Conservation (phyloP, 2,888 invertebrate genomes). For the Strigamia transsilvanica region DNA sequence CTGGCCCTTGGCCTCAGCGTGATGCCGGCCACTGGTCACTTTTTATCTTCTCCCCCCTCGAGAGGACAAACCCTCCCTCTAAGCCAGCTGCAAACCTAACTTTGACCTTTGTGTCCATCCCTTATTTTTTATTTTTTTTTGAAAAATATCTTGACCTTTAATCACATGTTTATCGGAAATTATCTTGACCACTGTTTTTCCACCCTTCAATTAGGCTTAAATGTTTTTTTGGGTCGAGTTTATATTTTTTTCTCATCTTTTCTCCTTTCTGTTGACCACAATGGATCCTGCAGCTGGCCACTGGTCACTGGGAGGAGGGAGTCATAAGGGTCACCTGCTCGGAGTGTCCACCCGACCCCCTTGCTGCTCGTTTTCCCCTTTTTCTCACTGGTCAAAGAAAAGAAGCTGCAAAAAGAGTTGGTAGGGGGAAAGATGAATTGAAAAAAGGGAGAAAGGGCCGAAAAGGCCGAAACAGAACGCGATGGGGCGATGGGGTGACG, state of each 20-base stretch:
- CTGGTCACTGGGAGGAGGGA: conserved; percentile 20
- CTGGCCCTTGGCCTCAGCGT: conserved; percentile 15
- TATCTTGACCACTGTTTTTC: no score
- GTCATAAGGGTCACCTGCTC: conserved; percentile 2
- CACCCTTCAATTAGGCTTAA: no score
- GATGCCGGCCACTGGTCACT: conserved; percentile 20
- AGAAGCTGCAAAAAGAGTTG: conserved; percentile 10
- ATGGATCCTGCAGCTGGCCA: conserved; percentile 10
- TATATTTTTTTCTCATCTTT: not conserved
- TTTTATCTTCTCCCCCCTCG: not conserved
- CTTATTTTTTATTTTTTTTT: not conserved
- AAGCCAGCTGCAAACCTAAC: conserved; percentile 10
- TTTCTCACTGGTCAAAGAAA: not conserved
- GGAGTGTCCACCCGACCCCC: not conserved
- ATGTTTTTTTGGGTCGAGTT: no score
- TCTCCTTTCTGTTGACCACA: not conserved
- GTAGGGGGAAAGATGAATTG: conserved; percentile 20
- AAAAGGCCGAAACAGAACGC: not conserved
- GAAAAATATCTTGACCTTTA: no score
- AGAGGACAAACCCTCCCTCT: not conserved
- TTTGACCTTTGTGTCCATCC: conserved; percentile 10
- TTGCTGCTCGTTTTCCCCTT: not conserved
- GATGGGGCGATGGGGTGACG: not conserved
- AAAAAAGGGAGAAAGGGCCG: not conserved
- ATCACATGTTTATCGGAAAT: no score